A percentile compares a stretch with the other conserved stretches of the same genome.
Evolutionary conservation across 2,113 vertebrate species (phyloP).

Genomic region (Noturus placidus): DNA sequence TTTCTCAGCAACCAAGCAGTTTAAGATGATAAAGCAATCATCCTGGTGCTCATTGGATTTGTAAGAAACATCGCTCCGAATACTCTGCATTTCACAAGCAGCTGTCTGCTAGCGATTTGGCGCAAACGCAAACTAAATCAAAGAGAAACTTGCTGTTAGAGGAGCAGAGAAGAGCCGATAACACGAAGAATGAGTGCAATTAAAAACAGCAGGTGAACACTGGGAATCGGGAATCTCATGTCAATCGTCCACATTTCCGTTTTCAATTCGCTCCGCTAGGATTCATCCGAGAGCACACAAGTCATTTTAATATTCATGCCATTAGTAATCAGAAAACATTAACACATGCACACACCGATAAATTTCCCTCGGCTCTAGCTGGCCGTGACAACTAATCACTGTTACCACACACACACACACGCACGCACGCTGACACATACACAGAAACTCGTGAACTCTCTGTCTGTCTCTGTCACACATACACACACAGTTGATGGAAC

Average conservation of each 20-base stretch:
- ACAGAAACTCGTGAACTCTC: conserved; percentile 58
- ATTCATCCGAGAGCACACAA: conserved; percentile 2
- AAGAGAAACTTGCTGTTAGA: conserved; percentile 50
- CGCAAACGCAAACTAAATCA: conserved; percentile 56
- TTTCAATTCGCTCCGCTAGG: not conserved
- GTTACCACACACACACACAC: conserved; percentile 31
- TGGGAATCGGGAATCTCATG: not conserved
- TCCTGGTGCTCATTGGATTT: conserved; percentile 66
- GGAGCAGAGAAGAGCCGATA: conserved; percentile 25
- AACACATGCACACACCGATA: conserved; percentile 45
- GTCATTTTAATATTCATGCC: conserved; percentile 58
- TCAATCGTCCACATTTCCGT: not conserved
- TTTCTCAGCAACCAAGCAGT: conserved; percentile 19
- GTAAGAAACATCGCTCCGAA: conserved; percentile 60
- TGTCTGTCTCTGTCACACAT: not conserved
- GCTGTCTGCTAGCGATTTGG: conserved; percentile 65
- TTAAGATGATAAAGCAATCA: conserved; percentile 66
- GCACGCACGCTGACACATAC: not conserved
- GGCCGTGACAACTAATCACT: conserved; percentile 69
- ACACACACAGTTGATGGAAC: conserved; percentile 57
- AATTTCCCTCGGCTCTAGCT: conserved; percentile 53
- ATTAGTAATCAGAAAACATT: conserved; percentile 64
- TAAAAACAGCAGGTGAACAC: conserved; percentile 15
- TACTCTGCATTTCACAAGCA: conserved; percentile 62
- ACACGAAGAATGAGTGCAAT: conserved; percentile 13